Conservation (phyloP, 2,113 vertebrate species). For the Dromas ardeola region DNA sequence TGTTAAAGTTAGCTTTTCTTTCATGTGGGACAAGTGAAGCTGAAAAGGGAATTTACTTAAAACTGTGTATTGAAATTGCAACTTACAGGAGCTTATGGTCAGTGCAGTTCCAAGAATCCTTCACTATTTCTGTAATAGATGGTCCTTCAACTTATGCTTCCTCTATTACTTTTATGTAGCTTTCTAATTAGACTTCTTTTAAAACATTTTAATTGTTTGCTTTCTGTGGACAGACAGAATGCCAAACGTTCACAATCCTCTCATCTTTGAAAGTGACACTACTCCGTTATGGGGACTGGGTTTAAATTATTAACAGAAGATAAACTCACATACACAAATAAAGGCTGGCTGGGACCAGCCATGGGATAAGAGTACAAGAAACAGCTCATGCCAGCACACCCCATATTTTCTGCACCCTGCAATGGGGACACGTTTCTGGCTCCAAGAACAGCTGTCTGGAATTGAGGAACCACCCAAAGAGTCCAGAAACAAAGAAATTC, state of each 20-base stretch:
- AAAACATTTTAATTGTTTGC: slow-evolving; percentile 56
- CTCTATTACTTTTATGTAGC: slow-evolving; percentile 56
- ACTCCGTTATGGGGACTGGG: background rate
- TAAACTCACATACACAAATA: slow-evolving; percentile 3
- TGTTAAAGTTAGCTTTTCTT: slow-evolving; percentile 67
- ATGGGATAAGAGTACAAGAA: background rate
- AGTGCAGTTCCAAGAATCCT: slow-evolving; percentile 58
- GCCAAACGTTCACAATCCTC: slow-evolving; percentile 4
- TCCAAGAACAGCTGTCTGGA: background rate
- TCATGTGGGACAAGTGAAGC: slow-evolving; percentile 77
- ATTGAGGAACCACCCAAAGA: background rate
- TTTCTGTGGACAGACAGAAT: slow-evolving; percentile 45
- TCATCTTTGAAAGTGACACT: slow-evolving; percentile 33
- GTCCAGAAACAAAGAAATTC: slow-evolving; percentile 4
- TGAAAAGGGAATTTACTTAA: slow-evolving; percentile 75
- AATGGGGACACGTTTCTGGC: background rate
- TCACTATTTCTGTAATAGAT: slow-evolving; percentile 61
- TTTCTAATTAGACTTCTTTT: slow-evolving; percentile 64
- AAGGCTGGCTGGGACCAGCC: background rate
- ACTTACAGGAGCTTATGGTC: slow-evolving; percentile 69
- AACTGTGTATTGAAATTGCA: slow-evolving; percentile 68
- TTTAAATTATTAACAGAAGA: slow-evolving; percentile 57
- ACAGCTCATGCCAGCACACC: background rate
- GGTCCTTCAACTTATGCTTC: slow-evolving; percentile 57
- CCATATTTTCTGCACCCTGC: background rate